A percentile compares a stretch with the other conserved stretches of the same genome.
Evolutionary conservation across 2,888 invertebrate species (phyloP).

Genomic region (Pseudococcus longispinus): DNA sequence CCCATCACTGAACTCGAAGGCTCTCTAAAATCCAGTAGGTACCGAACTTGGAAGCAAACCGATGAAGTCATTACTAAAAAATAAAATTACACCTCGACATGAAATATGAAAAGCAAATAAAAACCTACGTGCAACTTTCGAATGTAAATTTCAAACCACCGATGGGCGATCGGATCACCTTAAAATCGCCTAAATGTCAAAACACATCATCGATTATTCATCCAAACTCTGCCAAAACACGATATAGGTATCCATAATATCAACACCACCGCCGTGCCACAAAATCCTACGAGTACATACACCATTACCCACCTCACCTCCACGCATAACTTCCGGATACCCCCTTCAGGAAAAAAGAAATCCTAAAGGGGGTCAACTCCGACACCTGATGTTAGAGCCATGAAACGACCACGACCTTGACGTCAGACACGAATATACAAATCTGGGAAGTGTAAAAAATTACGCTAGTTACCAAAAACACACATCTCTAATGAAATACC

Average conservation of each 20-base stretch:
- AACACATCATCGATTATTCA: not conserved
- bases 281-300: not conserved
- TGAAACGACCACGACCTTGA: slow-evolving; percentile 8
- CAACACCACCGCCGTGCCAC: too few relatives aligned
- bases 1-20: too few relatives aligned
- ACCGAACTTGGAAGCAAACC: too few relatives aligned
- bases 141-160: too few relatives aligned
- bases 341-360: not conserved
- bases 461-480: slow-evolving; percentile 19
- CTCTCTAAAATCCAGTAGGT: too few relatives aligned
- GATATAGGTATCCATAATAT: not conserved
- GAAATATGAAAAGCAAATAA: too few relatives aligned
- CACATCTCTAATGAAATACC: not conserved
- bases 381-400: not conserved
- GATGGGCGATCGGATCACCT: too few relatives aligned
- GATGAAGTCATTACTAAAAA: too few relatives aligned
- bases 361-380: not conserved
- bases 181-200: not conserved
- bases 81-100: too few relatives aligned
- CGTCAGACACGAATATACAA: not conserved
- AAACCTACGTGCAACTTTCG: too few relatives aligned
- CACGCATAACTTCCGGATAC: not conserved
- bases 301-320: not conserved
- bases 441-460: not conserved
- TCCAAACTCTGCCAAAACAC: too few relatives aligned